Percentiles rank a stretch among this genome's conserved stretches.
Conservation (phyloP, 1,140 invertebrate genomes). For the Drepana arcuata region DNA sequence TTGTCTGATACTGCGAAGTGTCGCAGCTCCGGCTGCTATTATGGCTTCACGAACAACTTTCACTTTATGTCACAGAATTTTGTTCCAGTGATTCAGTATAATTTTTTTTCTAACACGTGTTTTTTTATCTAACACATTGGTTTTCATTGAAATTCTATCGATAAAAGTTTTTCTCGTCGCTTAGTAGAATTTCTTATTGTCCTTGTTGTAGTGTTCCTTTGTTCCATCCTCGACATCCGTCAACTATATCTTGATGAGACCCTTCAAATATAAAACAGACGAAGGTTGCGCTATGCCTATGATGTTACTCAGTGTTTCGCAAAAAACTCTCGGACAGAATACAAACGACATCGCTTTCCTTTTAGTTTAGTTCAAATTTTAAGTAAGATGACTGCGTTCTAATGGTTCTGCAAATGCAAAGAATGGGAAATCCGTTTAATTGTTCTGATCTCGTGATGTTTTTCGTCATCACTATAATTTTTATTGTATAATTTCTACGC, state of each 20-base stretch:
- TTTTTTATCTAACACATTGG: too few relatives aligned
- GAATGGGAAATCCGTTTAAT: conserved; percentile 3
- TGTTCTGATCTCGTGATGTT: not conserved
- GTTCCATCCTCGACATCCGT: too few relatives aligned
- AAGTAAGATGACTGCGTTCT: not conserved
- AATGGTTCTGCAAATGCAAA: conserved; percentile 2
- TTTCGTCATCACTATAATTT: not conserved
- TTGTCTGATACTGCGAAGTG: conserved; percentile 19
- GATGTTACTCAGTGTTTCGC: conserved; percentile 19
- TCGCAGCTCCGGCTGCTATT: conserved; percentile 27
- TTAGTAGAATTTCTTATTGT: too few relatives aligned
- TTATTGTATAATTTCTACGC: not conserved
- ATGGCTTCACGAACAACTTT: conserved; percentile 44
- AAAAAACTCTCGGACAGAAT: conserved; percentile 16
- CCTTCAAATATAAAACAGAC: too few relatives aligned
- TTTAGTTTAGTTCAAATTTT: conserved; percentile 9
- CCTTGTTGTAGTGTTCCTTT: too few relatives aligned
- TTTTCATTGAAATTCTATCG: too few relatives aligned
- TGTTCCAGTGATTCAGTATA: too few relatives aligned
- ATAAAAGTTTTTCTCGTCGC: too few relatives aligned
- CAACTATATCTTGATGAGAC: too few relatives aligned
- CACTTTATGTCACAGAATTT: too few relatives aligned
- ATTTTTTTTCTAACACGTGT: too few relatives aligned
- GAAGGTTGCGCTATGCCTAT: conserved; percentile 13
- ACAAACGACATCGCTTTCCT: conserved; percentile 14